Evolutionary conservation across 1,140 invertebrate genomes (phyloP), one percentile per base, ranked within the genome.

Genomic region (Patella vulgata): DNA sequence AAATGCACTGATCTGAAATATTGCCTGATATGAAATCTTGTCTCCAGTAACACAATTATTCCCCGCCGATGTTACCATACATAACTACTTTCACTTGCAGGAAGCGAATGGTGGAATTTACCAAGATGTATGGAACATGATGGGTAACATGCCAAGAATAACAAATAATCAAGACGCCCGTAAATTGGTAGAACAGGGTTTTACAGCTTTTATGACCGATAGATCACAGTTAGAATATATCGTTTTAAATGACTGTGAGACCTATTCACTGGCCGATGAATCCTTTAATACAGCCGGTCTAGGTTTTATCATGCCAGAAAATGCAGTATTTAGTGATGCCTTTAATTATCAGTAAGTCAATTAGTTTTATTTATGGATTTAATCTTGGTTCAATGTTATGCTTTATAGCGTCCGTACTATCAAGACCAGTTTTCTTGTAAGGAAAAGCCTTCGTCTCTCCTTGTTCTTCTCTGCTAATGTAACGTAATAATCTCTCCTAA

Each of bases 221-320:
- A 56, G 57, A 11, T 62, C 73, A 2, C 75, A 75, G 42, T 53
- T 77, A 23, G 69, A 73, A 47, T 77, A 77, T 50, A 66, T 70
- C 33, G 54, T 70, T 11, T 46, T 63, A 19, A 58, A 60, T 12
- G 67, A 73, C 31, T 77, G 75, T 60, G 42, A 65, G 33, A 63
- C 46, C 1, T 73, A 70, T 46, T 40, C 60, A 9, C 28, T 77
- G 52, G 73, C 70, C 21, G 67, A 72, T 21, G 75, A 77, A 43
- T 61, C 69, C 28, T 77, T 77, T 58, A 75, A 77, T 55, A 71
- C 66, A 39, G 75, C 70, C 17, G 75, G 75, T 3, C 55, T 71
- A 21, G 70, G 70, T 28, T 77, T 77, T 39, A 64, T 75, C 23
- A 19, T 75, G 11, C 64, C 64, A 14, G 63, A 75, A 63, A 59